phyloP scores from a whole-genome alignment of 2,888 invertebrate genomes.

The Cantharis nigra region DNA sequence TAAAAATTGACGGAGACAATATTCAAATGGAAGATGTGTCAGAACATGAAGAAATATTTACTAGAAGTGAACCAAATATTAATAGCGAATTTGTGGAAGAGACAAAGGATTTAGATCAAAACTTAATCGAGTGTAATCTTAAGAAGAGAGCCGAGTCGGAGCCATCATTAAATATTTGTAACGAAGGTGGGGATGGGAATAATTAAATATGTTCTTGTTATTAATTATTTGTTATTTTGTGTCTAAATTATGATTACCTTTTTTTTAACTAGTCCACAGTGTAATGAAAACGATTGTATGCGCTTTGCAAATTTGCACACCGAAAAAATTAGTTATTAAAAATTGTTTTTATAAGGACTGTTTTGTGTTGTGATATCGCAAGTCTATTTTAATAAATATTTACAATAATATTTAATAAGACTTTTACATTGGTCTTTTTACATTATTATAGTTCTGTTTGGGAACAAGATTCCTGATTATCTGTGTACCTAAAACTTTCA shows the following conservation, averaged over 20 bases:
- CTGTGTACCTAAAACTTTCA: too few relatives aligned
- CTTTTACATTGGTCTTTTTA: neutral
- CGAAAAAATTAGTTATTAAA: neutral
- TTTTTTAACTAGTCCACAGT: slow-evolving; percentile 18
- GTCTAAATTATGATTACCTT: neutral
- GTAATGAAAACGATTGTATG: slow-evolving; percentile 6
- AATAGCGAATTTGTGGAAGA: slow-evolving; percentile 54
- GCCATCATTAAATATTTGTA: slow-evolving; percentile 63
- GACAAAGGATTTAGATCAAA: slow-evolving; percentile 47
- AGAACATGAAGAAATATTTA: slow-evolving; percentile 57
- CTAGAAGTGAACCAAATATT: slow-evolving; percentile 67
- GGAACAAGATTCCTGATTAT: too few relatives aligned
- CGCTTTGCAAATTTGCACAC: neutral
- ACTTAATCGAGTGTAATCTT: slow-evolving; percentile 50
- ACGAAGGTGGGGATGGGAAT: slow-evolving; percentile 50
- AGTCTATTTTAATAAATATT: slow-evolving; percentile 28
- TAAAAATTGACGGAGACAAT: slow-evolving; percentile 57
- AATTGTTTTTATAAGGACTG: slow-evolving; percentile 14
- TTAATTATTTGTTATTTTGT: neutral
- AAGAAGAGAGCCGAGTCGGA: slow-evolving; percentile 68
- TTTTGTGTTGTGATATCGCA: slow-evolving; percentile 23
- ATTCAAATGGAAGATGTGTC: slow-evolving; percentile 48
- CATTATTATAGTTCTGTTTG: too few relatives aligned
- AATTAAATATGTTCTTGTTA: slow-evolving; percentile 12
- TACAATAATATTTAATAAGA: slow-evolving; percentile 2